Evolutionary conservation across 1,140 invertebrate species (phyloP).

Genomic region (Chironomus tepperi): DNA sequence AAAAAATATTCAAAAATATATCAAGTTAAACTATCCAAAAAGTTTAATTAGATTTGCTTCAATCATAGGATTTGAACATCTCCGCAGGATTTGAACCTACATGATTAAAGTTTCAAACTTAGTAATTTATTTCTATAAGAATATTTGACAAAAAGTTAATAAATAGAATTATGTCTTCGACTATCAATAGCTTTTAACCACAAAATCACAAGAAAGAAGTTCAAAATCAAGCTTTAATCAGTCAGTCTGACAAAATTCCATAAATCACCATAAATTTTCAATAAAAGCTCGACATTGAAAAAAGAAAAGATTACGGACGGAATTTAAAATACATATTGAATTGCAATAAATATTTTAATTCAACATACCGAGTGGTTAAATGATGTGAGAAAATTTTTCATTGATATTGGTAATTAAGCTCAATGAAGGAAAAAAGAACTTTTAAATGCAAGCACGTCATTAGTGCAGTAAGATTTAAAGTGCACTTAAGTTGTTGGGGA

Average conservation of each 20-base stretch:
- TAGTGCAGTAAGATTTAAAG: neutral
- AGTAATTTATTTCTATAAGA: too few relatives aligned
- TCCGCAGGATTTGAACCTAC: too few relatives aligned
- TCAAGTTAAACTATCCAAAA: too few relatives aligned
- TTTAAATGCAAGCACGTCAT: neutral
- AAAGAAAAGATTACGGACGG: neutral
- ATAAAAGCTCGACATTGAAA: neutral
- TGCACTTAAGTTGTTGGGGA: neutral
- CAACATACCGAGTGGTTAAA: neutral
- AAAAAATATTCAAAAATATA: too few relatives aligned
- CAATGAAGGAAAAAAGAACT: neutral
- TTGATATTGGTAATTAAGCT: neutral
- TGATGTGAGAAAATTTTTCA: neutral
- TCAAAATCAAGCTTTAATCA: too few relatives aligned
- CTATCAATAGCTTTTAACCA: too few relatives aligned
- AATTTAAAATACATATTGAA: neutral
- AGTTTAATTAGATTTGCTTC: too few relatives aligned
- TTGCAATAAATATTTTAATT: slow-evolving; percentile 15
- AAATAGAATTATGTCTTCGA: too few relatives aligned
- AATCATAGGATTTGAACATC: too few relatives aligned
- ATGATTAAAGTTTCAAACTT: too few relatives aligned
- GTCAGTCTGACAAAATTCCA: neutral
- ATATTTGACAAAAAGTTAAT: too few relatives aligned
- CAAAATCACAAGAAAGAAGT: too few relatives aligned
- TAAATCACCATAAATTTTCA: neutral